These are phyloP conservation scores for Oxycera nigricornis DNA, from an alignment of 2,888 invertebrate species.

Conservation along the genomic window DNA sequence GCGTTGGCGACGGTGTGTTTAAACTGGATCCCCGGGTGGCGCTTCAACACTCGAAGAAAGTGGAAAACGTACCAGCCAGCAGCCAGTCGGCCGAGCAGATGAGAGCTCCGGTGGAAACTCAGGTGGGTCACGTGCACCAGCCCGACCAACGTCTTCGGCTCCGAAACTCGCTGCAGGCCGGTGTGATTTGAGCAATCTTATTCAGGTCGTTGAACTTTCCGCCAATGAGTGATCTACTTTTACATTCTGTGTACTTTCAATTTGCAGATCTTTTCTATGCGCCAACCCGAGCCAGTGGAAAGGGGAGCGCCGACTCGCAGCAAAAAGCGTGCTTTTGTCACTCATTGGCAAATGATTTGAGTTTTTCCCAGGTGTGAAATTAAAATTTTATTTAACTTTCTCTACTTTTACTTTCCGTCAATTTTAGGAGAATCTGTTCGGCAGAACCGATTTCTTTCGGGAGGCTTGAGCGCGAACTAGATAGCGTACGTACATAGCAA, in stretches of 20 bases:
- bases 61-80: not conserved
- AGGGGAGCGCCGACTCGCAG: not conserved
- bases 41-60: not conserved
- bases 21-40: slow-evolving; percentile 9
- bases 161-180: not conserved
- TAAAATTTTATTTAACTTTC: slow-evolving; percentile 12
- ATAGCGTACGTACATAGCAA: slow-evolving; percentile 14
- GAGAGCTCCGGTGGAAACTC: not conserved
- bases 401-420: slow-evolving; percentile 23
- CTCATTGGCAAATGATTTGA: not conserved
- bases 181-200: not conserved
- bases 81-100: not conserved
- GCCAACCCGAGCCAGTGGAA: not conserved
- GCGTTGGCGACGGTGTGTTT: not conserved
- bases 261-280: not conserved
- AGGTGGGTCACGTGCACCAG: not conserved
- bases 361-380: slow-evolving; percentile 16
- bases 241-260: slow-evolving; percentile 19
- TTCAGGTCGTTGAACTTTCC: slow-evolving; percentile 20
- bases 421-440: not conserved
- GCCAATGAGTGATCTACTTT: slow-evolving; percentile 12
- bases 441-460: not conserved
- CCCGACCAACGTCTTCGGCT: not conserved
- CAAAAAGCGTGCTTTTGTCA: not conserved
- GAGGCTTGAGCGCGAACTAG: slow-evolving; percentile 11